phyloP scores from a whole-genome alignment of 2,797 vertebrate genomes.

The Erpetoichthys calabaricus region DNA sequence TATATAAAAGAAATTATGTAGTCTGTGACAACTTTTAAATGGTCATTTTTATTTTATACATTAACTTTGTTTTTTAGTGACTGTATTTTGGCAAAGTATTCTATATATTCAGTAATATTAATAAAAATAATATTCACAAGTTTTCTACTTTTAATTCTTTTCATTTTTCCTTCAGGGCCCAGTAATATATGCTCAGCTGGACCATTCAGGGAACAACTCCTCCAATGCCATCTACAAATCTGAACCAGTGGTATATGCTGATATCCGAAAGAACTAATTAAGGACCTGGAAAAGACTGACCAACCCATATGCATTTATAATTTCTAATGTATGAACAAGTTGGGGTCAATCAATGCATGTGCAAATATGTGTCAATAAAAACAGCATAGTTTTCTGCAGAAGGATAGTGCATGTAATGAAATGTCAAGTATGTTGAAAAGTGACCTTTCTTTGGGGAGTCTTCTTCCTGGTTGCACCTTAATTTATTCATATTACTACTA shows the following conservation, averaged over 20 bases:
- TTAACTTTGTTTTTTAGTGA: no score
- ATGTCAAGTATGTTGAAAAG: conserved; percentile 18
- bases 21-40: no score
- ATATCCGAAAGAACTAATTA: conserved; percentile 81
- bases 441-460: no score
- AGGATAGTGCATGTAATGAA: conserved; percentile 26
- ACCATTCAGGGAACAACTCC: conserved; percentile 78
- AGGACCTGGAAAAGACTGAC: conserved; percentile 40
- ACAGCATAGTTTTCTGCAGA: conserved; percentile 15
- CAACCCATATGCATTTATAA: conserved; percentile 25
- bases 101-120: not conserved
- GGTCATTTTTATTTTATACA: no score
- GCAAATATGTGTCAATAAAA: conserved; percentile 22
- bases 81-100: no score
- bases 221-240: conserved; percentile 80
- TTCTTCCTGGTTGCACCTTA: no score
- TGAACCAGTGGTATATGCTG: conserved; percentile 86
- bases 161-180: conserved; percentile 47
- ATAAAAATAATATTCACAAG: not conserved
- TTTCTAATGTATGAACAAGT: not conserved
- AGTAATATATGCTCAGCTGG: conserved; percentile 86
- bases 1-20: no score
- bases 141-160: conserved; percentile 3
- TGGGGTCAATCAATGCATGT: conserved; percentile 14
- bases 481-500: no score